These are phyloP conservation scores for Meta bourneti DNA, from an alignment of 2,888 invertebrate genomes.

Conservation along the genomic window DNA sequence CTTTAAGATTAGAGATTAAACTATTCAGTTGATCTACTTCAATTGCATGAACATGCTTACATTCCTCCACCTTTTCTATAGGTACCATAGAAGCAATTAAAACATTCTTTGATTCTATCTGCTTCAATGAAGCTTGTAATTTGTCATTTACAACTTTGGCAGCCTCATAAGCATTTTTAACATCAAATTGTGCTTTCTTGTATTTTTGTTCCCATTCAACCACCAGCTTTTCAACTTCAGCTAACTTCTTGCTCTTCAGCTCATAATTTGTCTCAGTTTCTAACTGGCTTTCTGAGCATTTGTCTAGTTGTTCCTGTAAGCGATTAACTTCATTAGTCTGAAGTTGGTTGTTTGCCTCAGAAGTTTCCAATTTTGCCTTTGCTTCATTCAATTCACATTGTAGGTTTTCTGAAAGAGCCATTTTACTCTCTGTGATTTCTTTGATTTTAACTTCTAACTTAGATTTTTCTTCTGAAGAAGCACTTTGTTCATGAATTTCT, in stretches of 20 bases:
- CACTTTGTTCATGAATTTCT: background rate
- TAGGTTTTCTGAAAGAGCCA: background rate
- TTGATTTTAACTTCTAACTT: conserved; percentile 1
- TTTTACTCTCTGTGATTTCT: background rate
- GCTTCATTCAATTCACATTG: background rate
- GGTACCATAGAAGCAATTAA: conserved; percentile 22
- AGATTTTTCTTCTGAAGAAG: background rate
- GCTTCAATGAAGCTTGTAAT: background rate
- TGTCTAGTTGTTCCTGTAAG: background rate
- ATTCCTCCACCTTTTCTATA: conserved; percentile 21
- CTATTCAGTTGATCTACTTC: conserved; percentile 15
- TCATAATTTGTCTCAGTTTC: conserved; percentile 3
- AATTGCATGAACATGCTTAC: background rate
- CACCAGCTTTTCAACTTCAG: conserved; percentile 24
- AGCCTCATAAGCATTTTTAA: background rate
- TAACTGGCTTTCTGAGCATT: background rate
- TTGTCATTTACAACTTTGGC: background rate
- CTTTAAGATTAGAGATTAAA: conserved; percentile 16
- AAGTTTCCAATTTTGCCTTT: background rate
- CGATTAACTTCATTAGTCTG: background rate
- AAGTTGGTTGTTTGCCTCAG: background rate
- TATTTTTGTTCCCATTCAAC: conserved; percentile 20
- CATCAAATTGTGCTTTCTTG: background rate
- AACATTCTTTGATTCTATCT: conserved; percentile 11
- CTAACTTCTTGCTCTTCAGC: background rate